Evolutionary conservation across 2,113 vertebrate genomes (phyloP).

Genomic region (Vulpes lagopus): DNA sequence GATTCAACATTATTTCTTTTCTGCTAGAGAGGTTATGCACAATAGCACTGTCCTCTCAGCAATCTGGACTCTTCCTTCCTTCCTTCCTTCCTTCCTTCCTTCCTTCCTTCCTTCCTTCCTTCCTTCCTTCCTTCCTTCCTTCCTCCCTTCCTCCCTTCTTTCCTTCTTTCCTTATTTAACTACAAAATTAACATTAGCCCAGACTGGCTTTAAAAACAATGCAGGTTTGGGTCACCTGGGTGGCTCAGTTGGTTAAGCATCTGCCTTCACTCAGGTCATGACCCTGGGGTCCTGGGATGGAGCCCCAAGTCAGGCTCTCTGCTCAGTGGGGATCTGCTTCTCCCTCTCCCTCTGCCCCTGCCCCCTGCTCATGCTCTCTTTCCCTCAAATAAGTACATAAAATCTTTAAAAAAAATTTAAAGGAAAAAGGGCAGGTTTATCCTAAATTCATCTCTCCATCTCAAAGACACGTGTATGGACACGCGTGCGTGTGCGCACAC

Average conservation of each 20-base stretch:
- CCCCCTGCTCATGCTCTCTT: background rate
- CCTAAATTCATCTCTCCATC: background rate
- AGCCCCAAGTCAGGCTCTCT: too few species aligned
- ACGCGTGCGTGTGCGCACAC: background rate
- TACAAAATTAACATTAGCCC: background rate
- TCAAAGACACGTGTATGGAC: background rate
- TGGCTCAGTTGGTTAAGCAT: background rate
- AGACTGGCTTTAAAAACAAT: background rate
- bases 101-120: background rate
- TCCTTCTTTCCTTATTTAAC: background rate
- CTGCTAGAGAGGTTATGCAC: background rate
- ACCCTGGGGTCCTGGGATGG: background rate
- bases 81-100: too few species aligned
- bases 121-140: rapidly evolving
- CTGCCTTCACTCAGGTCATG: background rate
- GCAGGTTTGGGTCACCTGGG: background rate
- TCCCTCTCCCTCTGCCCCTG: background rate
- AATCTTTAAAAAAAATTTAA: background rate
- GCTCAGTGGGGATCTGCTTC: background rate
- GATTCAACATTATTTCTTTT: background rate
- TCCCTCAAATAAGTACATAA: background rate
- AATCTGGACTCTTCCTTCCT: background rate
- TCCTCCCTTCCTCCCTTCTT: too few species aligned
- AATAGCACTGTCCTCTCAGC: background rate
- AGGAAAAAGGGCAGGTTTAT: background rate